Conservation (phyloP, 2,888 invertebrate species). For the Drosophila quasianomalipes region DNA sequence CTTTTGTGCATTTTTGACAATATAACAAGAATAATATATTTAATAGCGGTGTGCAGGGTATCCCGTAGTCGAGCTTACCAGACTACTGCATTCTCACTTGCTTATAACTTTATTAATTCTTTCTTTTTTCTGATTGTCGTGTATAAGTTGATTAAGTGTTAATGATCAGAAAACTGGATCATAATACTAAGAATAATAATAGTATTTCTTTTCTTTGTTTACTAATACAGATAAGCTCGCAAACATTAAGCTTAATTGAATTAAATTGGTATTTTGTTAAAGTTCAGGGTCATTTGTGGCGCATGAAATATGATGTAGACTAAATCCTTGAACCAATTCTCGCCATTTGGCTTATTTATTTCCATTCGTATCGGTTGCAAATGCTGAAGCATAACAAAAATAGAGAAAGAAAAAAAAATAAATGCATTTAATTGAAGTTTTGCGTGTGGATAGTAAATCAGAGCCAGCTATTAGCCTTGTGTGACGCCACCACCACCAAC, state of each 20-base stretch:
- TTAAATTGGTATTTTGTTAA: slow-evolving; percentile 1
- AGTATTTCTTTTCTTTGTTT: neutral
- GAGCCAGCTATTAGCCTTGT: slow-evolving; percentile 4
- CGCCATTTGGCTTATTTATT: slow-evolving; percentile 28
- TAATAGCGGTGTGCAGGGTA: neutral
- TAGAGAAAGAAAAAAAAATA: slow-evolving; percentile 8
- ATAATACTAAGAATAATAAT: neutral
- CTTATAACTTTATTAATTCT: neutral
- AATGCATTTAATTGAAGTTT: slow-evolving; percentile 70
- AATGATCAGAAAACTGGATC: neutral
- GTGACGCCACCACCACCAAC: slow-evolving; percentile 12
- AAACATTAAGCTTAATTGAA: neutral
- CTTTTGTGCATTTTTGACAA: neutral
- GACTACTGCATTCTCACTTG: neutral
- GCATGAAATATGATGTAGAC: slow-evolving; percentile 1
- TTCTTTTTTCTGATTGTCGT: neutral
- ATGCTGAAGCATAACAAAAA: slow-evolving; percentile 1
- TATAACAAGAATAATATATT: neutral
- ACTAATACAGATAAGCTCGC: neutral
- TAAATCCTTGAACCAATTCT: slow-evolving; percentile 4
- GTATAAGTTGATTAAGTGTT: neutral
- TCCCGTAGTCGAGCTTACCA: neutral
- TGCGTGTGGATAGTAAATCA: slow-evolving; percentile 68
- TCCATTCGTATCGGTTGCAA: slow-evolving; percentile 32
- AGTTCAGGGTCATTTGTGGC: slow-evolving; percentile 24